These are phyloP conservation scores for Calcarius ornatus DNA, from an alignment of 2,113 vertebrate species.

Conservation along the genomic window DNA sequence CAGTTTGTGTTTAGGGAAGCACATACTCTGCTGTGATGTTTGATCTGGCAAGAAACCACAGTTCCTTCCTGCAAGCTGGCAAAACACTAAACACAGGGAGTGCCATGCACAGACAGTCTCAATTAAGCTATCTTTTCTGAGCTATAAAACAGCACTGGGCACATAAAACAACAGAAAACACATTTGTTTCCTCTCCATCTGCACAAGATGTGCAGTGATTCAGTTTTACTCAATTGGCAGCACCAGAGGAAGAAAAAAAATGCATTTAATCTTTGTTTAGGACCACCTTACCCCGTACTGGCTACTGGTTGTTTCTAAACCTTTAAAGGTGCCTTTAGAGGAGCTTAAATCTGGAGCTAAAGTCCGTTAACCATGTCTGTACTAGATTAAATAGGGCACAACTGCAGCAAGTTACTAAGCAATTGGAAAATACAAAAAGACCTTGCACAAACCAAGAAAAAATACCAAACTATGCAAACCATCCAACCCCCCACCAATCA, in stretches of 20 bases:
- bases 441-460: neutral
- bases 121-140: slow-evolving; percentile 49
- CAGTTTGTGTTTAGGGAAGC: slow-evolving; percentile 14
- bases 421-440: neutral
- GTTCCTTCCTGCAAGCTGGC: slow-evolving; percentile 37
- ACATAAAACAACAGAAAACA: slow-evolving; percentile 20
- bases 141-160: slow-evolving; percentile 16
- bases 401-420: neutral
- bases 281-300: neutral
- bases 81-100: neutral
- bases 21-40: neutral
- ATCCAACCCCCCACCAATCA: neutral
- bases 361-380: neutral
- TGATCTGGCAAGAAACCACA: neutral
- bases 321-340: neutral
- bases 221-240: neutral
- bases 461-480: neutral
- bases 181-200: slow-evolving; percentile 12
- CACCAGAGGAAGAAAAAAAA: neutral
- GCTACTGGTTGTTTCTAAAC: neutral
- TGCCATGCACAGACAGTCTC: neutral
- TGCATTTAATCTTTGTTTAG: neutral
- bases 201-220: neutral
- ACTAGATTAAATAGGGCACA: neutral
- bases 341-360: neutral